A percentile compares a stretch with the other conserved stretches of the same genome.
These are phyloP conservation scores for Lucilia cuprina DNA, from an alignment of 1,140 invertebrate species.

Conservation along the genomic window DNA sequence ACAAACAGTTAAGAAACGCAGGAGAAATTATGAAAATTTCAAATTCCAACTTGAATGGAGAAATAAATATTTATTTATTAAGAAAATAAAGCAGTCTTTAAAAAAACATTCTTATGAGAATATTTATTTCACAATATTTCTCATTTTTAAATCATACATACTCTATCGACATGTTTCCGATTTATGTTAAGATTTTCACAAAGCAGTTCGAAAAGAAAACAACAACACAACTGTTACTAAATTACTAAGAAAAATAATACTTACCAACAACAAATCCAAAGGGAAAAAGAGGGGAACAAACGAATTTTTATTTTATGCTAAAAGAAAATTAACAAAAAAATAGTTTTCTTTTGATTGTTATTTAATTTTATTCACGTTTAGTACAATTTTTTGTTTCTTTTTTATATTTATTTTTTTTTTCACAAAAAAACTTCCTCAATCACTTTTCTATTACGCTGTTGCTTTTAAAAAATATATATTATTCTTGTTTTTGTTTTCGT, in stretches of 20 bases:
- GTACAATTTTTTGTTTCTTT: conserved; percentile 16
- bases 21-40: not conserved
- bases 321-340: not conserved
- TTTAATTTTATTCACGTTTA: not conserved
- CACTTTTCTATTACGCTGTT: not conserved
- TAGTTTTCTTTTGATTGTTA: not conserved
- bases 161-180: not conserved
- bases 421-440: conserved; percentile 4
- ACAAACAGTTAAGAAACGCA: not conserved
- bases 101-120: not conserved
- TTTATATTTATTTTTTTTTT: not conserved
- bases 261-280: conserved; percentile 23
- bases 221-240: not conserved
- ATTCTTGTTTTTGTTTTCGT: conserved; percentile 27
- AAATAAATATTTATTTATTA: no score
- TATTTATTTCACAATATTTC: not conserved
- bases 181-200: not conserved
- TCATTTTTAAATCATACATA: not conserved
- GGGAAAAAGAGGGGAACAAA: not conserved
- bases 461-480: not conserved
- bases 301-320: not conserved
- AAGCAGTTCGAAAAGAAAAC: not conserved
- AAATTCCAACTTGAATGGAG: not conserved
- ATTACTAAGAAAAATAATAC: not conserved
- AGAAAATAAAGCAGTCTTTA: not conserved